These are phyloP conservation scores for Drosophila orena DNA, from an alignment of 1,140 invertebrate species.

Conservation along the genomic window DNA sequence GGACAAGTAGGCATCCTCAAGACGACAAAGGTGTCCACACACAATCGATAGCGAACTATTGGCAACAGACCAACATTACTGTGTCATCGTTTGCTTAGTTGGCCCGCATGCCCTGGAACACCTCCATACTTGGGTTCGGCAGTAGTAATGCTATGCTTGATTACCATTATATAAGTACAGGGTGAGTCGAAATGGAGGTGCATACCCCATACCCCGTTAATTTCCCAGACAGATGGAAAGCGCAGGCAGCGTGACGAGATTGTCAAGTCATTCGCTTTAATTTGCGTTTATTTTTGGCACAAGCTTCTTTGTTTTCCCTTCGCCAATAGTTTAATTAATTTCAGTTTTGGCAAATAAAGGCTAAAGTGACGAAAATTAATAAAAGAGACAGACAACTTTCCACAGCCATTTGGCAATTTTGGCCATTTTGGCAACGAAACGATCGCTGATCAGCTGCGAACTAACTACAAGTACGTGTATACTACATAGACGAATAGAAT, in stretches of 20 bases:
- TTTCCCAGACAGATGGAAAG: conserved; percentile 20
- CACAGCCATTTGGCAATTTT: conserved; percentile 6
- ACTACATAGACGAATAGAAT: not conserved
- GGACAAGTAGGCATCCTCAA: conserved; percentile 23
- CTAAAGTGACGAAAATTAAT: conserved; percentile 68
- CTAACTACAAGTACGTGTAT: conserved; percentile 53
- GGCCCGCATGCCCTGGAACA: conserved; percentile 15
- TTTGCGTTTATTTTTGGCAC: conserved; percentile 25
- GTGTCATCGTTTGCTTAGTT: conserved; percentile 45
- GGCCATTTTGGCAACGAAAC: conserved; percentile 15
- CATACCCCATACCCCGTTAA: not conserved
- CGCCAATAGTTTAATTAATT: conserved; percentile 32
- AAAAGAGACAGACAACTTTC: conserved; percentile 24
- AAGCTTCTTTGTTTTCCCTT: conserved; percentile 10
- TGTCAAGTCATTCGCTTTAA: conserved; percentile 33
- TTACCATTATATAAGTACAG: conserved; percentile 33
- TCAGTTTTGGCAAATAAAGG: conserved; percentile 48
- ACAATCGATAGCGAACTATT: conserved; percentile 70
- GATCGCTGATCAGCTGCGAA: conserved; percentile 25
- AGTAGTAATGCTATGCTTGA: conserved; percentile 24
- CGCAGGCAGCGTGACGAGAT: conserved; percentile 21
- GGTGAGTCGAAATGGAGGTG: conserved; percentile 4
- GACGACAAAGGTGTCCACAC: conserved; percentile 27
- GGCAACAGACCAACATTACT: conserved; percentile 64
- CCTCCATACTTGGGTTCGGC: conserved; percentile 7